A percentile compares a stretch with the other conserved stretches of the same genome.
phyloP scores from a whole-genome alignment of 2,888 invertebrate species.

The Pseudeuparius sepicola region DNA sequence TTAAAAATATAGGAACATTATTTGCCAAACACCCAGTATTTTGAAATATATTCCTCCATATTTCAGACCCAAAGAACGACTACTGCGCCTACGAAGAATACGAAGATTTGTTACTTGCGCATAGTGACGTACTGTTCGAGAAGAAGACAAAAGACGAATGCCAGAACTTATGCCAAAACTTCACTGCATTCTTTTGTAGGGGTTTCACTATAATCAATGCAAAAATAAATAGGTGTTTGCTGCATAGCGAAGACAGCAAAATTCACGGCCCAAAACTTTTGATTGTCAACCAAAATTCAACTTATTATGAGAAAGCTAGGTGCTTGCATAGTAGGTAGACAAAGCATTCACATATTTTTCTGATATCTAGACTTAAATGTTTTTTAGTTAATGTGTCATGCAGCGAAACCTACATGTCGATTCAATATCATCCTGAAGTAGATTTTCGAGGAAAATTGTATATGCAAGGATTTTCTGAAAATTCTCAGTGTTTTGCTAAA shows the following conservation, averaged over 20 bases:
- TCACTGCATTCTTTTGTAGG: conserved; percentile 58
- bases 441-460: conserved; percentile 66
- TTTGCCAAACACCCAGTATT: too few relatives aligned
- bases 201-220: conserved; percentile 48
- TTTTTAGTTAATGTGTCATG: conserved; percentile 68
- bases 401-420: conserved; percentile 55
- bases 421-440: conserved; percentile 54
- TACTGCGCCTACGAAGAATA: conserved; percentile 71
- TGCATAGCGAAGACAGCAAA: conserved; percentile 75
- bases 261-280: conserved; percentile 68
- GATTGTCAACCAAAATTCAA: conserved; percentile 46
- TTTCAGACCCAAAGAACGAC: too few relatives aligned
- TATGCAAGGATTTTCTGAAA: conserved; percentile 66
- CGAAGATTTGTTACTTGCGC: conserved; percentile 56
- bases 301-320: conserved; percentile 70
- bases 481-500: conserved; percentile 50
- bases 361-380: conserved; percentile 3
- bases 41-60: too few relatives aligned
- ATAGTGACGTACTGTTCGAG: conserved; percentile 46
- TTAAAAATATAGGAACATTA: too few relatives aligned
- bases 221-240: conserved; percentile 43
- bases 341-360: conserved; percentile 5
- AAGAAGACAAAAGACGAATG: conserved; percentile 46
- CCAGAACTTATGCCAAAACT: conserved; percentile 49
- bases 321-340: conserved; percentile 69